Base-by-base conservation (phyloP, 2,888 invertebrate species). In the Pyrocoelia pectoralis region DNA sequence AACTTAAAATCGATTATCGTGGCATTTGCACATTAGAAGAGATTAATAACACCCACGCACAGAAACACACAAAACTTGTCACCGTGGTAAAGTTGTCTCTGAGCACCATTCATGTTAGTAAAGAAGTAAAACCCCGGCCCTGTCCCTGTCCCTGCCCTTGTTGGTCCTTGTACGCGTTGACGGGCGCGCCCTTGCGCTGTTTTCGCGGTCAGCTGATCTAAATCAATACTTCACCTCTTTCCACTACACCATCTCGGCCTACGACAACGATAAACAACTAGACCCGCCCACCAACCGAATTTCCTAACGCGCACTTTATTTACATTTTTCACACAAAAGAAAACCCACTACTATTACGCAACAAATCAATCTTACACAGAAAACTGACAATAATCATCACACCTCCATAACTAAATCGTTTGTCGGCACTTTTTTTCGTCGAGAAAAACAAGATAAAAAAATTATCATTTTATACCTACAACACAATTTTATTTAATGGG, bases 171-270 rank as follows among this genome's bases (percentile, higher is more conserved):
- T 63, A 59, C 59, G 65, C 56, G 65, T 17, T 57, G 58, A 61
- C 64, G 66, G 68, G 61, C 68, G 70, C 70, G 69, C 73, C 72
- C 71, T 72, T 69, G 68, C 67, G 67, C 66, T 65, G 63, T 65
- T 66, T 61, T 63, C 68, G 62, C 70, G 70, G 73, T 73, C 74
- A 74, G 74, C 75, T 73, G 75, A 74, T 74, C 66, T 61, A 60
- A 63, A 65, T 66, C 69, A 65, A 68, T 73, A 73, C 70, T 71
- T 67, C 66, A 60, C 67, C 67, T 62, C 65, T 62, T 57, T 68
- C 68, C 64, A 64, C 62, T 60, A 48, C 64, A 50, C 53, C 63
- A 56, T 64, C 61, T 53, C 67, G 72, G 71, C 72, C 74, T 74
- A 74, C 72, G 73, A 69, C 74, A 74, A 74, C 70, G 66, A 62